Conservation (phyloP, 2,888 invertebrate species). For the Amblyteles armatorius region DNA sequence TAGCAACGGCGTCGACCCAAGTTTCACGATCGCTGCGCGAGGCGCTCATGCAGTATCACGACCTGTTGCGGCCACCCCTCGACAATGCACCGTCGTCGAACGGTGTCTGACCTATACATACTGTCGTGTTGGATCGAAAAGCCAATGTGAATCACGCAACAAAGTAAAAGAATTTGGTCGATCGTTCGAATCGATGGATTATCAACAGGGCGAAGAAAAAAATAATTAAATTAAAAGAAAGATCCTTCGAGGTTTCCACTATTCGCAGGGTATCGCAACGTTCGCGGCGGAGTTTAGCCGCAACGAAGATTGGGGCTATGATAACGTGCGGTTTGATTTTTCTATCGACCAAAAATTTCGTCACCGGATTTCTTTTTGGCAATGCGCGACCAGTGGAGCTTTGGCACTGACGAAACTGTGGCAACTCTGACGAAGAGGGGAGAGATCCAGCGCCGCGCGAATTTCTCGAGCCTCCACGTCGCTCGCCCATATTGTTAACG, state of each 20-base stretch:
- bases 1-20: slow-evolving; percentile 91
- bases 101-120: slow-evolving; percentile 80
- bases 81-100: slow-evolving; percentile 78
- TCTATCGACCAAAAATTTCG: slow-evolving; percentile 47
- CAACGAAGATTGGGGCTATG: slow-evolving; percentile 5
- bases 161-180: slow-evolving; percentile 45
- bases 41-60: slow-evolving; percentile 95
- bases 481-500: slow-evolving; percentile 61
- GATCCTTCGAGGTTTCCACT: slow-evolving; percentile 23
- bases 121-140: slow-evolving; percentile 54
- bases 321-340: slow-evolving; percentile 49
- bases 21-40: slow-evolving; percentile 93
- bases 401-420: slow-evolving; percentile 33
- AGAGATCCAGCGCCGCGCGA: background rate
- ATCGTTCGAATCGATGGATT: slow-evolving; percentile 16
- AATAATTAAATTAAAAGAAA: slow-evolving; percentile 10
- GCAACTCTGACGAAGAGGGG: slow-evolving; percentile 26
- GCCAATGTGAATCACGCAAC: slow-evolving; percentile 63
- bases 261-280: slow-evolving; percentile 37
- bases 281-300: slow-evolving; percentile 13
- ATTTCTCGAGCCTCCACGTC: slow-evolving; percentile 20
- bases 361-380: slow-evolving; percentile 30
- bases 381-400: slow-evolving; percentile 4
- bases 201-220: slow-evolving; percentile 10
- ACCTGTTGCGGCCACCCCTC: slow-evolving; percentile 90